Evolutionary conservation across 2,888 invertebrate species (phyloP), one percentile per base, ranked within the genome.

Genomic region (Alsophila aescularia): DNA sequence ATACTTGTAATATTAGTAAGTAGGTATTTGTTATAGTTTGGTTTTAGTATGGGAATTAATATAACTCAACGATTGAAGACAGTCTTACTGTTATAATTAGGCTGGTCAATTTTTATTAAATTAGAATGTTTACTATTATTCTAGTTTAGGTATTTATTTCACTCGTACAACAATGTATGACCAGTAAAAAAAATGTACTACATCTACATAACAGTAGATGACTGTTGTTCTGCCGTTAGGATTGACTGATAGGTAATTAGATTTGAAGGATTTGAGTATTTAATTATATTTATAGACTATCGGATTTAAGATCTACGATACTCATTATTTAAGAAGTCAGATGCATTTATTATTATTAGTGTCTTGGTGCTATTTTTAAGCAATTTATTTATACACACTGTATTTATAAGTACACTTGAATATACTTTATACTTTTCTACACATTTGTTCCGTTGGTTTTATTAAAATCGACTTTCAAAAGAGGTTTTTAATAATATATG

Each of bases 311-410:
- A 69, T 68, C 65, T 72, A 79, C 69, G 85, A 86, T 87, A 87
- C 88, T 88, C 88, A 87, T 78, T 81, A 81, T 67, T 68, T 71
- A 62, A 66, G 71, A 83, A 87, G 86, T 89, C 87, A 86, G 79
- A 72, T 88, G 90, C 90, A 90, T 90, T 90, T 90, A 89, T 79
- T 83, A 81, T 64, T 68, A 77, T 77, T 79, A 86, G 74, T 62
- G 16, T 60, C 63, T 72, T 74, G 86, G 85, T 86, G 85, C 85
- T 87, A 83, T 48, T 42, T 52, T 50, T 36, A 43, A 35, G 12
- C 53, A 48, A 58, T 61, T 58, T 52, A 64, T 60, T 47, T 24
- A 42, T 36, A 54, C 15, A 34, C 15, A 27, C 7, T 42, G 16
- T 47, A 42, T 45, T 51, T 41, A 41, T 44, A 40, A 14, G 41